Base-by-base conservation (phyloP, 1,140 invertebrate species). In the Drosophila ogumai region DNA sequence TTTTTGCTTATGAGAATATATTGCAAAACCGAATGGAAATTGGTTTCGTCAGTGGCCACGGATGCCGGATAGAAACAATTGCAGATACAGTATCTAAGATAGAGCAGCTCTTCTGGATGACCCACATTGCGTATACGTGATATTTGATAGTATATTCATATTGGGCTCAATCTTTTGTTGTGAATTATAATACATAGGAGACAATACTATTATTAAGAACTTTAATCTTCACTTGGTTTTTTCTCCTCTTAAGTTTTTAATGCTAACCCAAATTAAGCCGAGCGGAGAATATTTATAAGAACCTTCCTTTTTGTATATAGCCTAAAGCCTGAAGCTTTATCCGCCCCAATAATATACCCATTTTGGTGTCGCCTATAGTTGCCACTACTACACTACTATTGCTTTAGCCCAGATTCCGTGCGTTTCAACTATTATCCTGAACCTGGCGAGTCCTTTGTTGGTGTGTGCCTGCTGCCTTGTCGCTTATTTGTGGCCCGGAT, bases 401-500 rank as follows among this genome's bases (percentile, higher is more conserved):
- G 52, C 43, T 10, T 50, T 61, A 59, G 49, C 41, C 55, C 41
- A 59, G 60, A 46, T 75, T 79, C 54, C 72, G 32, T 77, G 55
- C 63, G 69, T 64, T 80, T 76, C 61, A 59, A 69, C 74, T 59
- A 54, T 52, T 71, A 73, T 59, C 52, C 74, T 55, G 73, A 38
- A 54, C 19, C 64, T 57, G 50, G 71, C 46, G 71, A 72, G 52
- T 60, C 71, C 68, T 67, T 79, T 87, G 79, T 59, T 68, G 75
- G 75, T 79, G 49, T 61, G 32, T 38, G 43, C 17, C 13, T 34
- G 47, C 60, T 47, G 67, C 55, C 75, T 59, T 76, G 74, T 64
- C 59, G 71, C 72, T 81, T 80, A 80, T 75, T 81, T 78, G 79
- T 67, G 79, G 59, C 28, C 82, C 80, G 82, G 82, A 87, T 87